phyloP scores from a whole-genome alignment of 2,113 vertebrate species.

The Acanthochromis polyacanthus region DNA sequence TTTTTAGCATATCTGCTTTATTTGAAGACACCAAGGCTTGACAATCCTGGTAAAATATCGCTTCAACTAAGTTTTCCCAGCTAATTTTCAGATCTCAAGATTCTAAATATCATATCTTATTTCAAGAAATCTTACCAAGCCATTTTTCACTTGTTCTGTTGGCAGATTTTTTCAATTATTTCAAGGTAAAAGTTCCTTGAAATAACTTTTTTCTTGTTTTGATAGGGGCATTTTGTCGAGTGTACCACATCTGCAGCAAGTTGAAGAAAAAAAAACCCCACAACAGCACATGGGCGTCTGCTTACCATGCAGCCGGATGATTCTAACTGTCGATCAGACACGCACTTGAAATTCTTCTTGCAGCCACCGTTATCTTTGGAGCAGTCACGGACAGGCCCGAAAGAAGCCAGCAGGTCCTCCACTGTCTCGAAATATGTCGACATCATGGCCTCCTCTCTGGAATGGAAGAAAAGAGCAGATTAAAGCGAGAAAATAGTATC shows the following conservation, averaged over 20 bases:
- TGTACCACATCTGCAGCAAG: background rate
- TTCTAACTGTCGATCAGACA: slow-evolving; percentile 94
- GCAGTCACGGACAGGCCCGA: slow-evolving; percentile 96
- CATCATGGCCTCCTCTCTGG: slow-evolving; percentile 97
- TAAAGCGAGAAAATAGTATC: background rate
- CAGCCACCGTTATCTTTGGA: slow-evolving; percentile 97
- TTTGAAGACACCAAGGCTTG: no score
- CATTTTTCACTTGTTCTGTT: no score
- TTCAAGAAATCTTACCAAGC: no score
- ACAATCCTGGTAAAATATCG: no score
- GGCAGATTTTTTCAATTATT: no score
- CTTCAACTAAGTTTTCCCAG: no score
- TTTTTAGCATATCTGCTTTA: no score
- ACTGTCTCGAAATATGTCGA: slow-evolving; percentile 98
- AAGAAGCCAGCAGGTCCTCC: slow-evolving; percentile 95
- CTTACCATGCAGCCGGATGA: slow-evolving; percentile 97
- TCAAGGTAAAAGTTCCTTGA: no score
- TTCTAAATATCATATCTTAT: no score
- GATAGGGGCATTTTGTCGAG: no score
- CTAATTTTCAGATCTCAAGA: no score
- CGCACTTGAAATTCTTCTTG: slow-evolving; percentile 97
- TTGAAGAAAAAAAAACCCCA: background rate
- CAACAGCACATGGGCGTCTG: background rate
- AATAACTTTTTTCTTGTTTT: no score
- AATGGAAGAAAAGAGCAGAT: slow-evolving; percentile 58